A percentile compares a stretch with the other conserved stretches of the same genome.
phyloP scores from a whole-genome alignment of 2,888 invertebrate species.

The Odontocerum albicorne region DNA sequence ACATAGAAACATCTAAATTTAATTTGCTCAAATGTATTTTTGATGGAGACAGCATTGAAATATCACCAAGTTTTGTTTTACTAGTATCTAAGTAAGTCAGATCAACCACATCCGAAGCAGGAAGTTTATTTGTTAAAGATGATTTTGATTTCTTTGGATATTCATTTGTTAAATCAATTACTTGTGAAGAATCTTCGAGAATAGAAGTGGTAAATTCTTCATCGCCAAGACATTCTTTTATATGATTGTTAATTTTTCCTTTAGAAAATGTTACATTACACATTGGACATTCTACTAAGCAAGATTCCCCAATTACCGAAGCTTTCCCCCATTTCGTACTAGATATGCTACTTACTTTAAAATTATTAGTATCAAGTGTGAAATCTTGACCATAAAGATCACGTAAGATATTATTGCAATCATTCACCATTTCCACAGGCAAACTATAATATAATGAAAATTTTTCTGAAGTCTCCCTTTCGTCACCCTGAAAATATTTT shows the following conservation, averaged over 20 bases:
- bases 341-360: constrained; percentile 4
- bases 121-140: background rate
- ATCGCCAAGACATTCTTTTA: constrained; percentile 51
- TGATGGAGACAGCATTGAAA: background rate
- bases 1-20: constrained; percentile 2
- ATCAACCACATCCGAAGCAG: constrained; percentile 13
- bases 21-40: background rate
- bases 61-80: background rate
- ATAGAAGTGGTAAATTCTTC: constrained; percentile 7
- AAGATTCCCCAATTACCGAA: constrained; percentile 1
- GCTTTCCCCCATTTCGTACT: constrained; percentile 8
- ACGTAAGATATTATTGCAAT: constrained; percentile 41
- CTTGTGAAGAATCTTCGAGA: background rate
- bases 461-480: background rate
- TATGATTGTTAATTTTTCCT: constrained; percentile 48
- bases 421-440: constrained; percentile 17
- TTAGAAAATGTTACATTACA: constrained; percentile 47
- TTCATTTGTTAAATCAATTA: constrained; percentile 1
- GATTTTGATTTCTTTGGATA: no score
- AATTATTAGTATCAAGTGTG: constrained; percentile 32
- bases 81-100: constrained; percentile 9
- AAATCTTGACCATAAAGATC: constrained; percentile 52
- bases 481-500: background rate
- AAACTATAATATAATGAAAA: constrained; percentile 17
- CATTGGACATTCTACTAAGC: constrained; percentile 49